Percentiles rank a stretch among this genome's conserved stretches.
Evolutionary conservation across 23 tunicate species (phyloP).

Genomic region (Clavelina lepadiformis): DNA sequence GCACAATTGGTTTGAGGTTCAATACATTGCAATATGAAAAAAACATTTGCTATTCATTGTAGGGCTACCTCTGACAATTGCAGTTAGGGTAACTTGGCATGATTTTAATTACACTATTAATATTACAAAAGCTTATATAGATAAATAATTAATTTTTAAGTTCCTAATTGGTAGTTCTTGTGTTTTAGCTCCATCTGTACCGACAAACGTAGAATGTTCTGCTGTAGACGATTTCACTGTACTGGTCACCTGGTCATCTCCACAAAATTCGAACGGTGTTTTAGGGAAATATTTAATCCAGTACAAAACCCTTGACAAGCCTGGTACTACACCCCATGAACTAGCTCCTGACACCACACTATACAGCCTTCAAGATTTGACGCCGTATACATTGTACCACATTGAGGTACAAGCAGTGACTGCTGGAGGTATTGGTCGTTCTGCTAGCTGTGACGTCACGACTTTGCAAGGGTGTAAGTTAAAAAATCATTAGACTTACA

Average conservation of each 20-base stretch:
- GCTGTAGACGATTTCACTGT: conserved; percentile 1
- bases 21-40: no score
- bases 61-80: no score
- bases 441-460: not conserved
- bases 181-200: conserved; percentile 9
- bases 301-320: conserved; percentile 8
- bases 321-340: not conserved
- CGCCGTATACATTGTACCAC: not conserved
- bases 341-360: no score
- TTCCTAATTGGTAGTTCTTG: no score
- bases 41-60: no score
- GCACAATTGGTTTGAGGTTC: no score
- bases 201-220: not conserved
- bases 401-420: not conserved
- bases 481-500: no score
- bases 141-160: no score
- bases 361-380: not conserved
- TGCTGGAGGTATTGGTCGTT: not conserved
- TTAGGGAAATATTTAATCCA: conserved; percentile 14
- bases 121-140: no score
- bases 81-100: no score
- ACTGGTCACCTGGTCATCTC: conserved; percentile 21
- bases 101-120: no score
- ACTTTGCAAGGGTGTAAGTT: not conserved
- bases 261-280: conserved; percentile 28